Evolutionary conservation across 2,797 vertebrate genomes (phyloP).

Genomic region (Gastrophryne carolinensis): DNA sequence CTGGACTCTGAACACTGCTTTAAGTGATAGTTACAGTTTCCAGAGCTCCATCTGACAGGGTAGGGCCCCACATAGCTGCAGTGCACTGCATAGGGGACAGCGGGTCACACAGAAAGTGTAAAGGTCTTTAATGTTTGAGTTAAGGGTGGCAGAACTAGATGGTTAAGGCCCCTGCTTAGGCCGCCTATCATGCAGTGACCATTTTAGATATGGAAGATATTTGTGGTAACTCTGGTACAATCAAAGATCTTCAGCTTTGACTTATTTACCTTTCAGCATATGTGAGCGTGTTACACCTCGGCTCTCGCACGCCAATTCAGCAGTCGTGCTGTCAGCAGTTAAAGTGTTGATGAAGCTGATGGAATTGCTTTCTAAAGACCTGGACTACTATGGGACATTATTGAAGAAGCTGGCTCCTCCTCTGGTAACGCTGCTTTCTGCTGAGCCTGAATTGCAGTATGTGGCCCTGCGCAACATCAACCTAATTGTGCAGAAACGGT

Average conservation of each 20-base stretch:
- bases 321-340: slow-evolving; percentile 92
- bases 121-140: no score
- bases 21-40: no score
- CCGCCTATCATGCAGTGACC: no score
- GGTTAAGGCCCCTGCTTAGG: no score
- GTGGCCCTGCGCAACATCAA: slow-evolving; percentile 98
- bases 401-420: slow-evolving; percentile 95
- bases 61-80: no score
- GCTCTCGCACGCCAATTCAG: slow-evolving; percentile 95
- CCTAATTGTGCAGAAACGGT: slow-evolving; percentile 97
- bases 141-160: no score
- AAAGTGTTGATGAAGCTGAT: slow-evolving; percentile 99
- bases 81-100: no score
- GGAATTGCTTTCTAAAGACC: slow-evolving; percentile 95
- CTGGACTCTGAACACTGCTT: no score
- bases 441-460: slow-evolving; percentile 94
- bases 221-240: no score
- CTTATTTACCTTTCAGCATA: slow-evolving; percentile 70
- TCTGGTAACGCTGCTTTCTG: slow-evolving; percentile 90
- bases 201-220: no score
- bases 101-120: no score
- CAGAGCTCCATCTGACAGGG: no score
- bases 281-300: slow-evolving; percentile 93
- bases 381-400: slow-evolving; percentile 93
- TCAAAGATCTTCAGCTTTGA: not conserved